Conservation (phyloP, 2,113 vertebrate species). For the Alexandromys fortis region DNA sequence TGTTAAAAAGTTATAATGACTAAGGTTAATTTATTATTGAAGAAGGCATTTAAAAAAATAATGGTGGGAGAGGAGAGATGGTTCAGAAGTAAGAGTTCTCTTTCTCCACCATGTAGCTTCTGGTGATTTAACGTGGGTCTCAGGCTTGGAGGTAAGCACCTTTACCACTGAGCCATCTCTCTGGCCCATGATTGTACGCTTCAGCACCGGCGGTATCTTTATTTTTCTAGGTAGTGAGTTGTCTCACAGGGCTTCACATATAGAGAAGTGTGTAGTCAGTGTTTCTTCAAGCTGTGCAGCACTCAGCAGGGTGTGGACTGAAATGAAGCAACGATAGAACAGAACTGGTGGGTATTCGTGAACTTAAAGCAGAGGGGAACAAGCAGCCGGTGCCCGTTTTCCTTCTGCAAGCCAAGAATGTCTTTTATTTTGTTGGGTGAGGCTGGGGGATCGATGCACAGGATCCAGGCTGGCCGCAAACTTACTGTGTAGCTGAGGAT, state of each 20-base stretch:
- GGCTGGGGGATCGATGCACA: fast-evolving
- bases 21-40: not conserved
- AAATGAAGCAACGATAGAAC: not conserved
- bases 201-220: not conserved
- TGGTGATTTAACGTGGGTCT: not conserved
- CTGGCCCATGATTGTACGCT: not conserved
- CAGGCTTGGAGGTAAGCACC: not conserved
- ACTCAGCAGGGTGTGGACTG: not conserved
- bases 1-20: not conserved
- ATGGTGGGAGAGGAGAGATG: not conserved
- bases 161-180: not conserved
- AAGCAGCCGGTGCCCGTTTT: not conserved
- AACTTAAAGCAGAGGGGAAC: not conserved
- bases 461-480: not conserved
- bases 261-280: not conserved
- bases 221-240: not conserved
- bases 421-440: not conserved
- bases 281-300: not conserved
- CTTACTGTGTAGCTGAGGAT: not conserved
- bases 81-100: not conserved
- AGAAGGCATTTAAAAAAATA: not conserved
- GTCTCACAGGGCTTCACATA: not conserved
- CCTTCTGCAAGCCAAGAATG: not conserved
- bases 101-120: not conserved
- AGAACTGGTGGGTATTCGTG: not conserved